Percentiles rank a stretch among this genome's conserved stretches.
These are phyloP conservation scores for Heloderma charlesbogerti DNA, from an alignment of 2,113 vertebrate genomes.

Conservation along the genomic window DNA sequence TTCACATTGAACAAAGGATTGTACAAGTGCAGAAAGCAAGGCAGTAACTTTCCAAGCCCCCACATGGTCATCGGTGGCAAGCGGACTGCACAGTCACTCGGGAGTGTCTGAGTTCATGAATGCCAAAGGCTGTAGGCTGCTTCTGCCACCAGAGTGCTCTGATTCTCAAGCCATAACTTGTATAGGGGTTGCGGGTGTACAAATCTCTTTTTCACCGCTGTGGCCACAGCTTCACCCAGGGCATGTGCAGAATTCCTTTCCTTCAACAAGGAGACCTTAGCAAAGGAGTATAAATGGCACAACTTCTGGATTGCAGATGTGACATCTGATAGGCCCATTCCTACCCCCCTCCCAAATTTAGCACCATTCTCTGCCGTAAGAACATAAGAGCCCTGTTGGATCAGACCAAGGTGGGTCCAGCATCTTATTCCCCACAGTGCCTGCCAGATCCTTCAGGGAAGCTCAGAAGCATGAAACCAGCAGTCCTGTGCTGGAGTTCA, in stretches of 20 bases:
- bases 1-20: slow-evolving; percentile 33
- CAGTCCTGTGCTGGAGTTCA: not conserved
- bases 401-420: fast-evolving
- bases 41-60: slow-evolving; percentile 16
- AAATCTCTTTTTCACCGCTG: not conserved
- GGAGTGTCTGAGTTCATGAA: not conserved
- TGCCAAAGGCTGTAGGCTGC: not conserved
- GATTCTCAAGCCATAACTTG: fast-evolving
- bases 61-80: not conserved
- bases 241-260: not conserved
- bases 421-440: not conserved
- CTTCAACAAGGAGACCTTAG: not conserved
- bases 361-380: fast-evolving
- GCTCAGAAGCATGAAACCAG: too few species aligned
- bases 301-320: fast-evolving
- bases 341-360: not conserved
- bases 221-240: not conserved
- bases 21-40: slow-evolving; percentile 33
- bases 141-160: not conserved
- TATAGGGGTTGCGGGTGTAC: fast-evolving
- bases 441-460: not conserved
- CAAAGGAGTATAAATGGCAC: too few species aligned
- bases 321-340: too few species aligned
- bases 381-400: not conserved
- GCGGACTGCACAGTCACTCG: slow-evolving; percentile 15